phyloP scores from a whole-genome alignment of 2,113 vertebrate species.

The Etheostoma spectabile region DNA sequence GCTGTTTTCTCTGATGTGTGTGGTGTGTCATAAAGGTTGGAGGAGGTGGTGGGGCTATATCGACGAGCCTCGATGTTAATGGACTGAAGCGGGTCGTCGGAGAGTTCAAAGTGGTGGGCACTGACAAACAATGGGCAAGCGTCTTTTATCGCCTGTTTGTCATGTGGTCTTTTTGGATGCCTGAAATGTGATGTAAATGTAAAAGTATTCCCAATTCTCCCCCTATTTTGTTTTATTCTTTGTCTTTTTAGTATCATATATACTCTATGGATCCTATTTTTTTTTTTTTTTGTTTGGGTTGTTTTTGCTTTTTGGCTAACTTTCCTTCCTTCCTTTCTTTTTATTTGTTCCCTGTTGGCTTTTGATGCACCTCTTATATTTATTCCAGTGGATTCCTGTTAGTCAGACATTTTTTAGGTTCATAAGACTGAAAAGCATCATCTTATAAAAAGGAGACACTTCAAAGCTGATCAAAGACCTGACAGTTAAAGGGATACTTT shows the following conservation, averaged over 20 bases:
- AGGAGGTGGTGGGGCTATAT: conserved; percentile 57
- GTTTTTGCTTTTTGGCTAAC: not conserved
- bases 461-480: not conserved
- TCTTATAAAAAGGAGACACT: not conserved
- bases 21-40: conserved; percentile 78
- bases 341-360: conserved; percentile 2
- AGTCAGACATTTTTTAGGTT: not conserved
- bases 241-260: not conserved
- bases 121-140: conserved; percentile 21
- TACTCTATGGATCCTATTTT: not conserved
- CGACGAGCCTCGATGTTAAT: conserved; percentile 75
- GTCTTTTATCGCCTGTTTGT: conserved; percentile 72
- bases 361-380: not conserved
- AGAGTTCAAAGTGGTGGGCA: conserved; percentile 74
- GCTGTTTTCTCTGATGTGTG: conserved; percentile 85
- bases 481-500: not conserved
- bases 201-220: not conserved
- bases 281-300: conserved; percentile 1
- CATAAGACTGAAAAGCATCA: not conserved
- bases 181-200: conserved; percentile 6
- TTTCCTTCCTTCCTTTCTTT: too few relatives aligned
- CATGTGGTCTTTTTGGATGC: conserved; percentile 69
- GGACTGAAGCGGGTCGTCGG: conserved; percentile 72
- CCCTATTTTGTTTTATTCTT: not conserved
- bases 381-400: conserved; percentile 11